Base-by-base conservation (phyloP, 2,888 invertebrate genomes). In the Crioceris asparagi region DNA sequence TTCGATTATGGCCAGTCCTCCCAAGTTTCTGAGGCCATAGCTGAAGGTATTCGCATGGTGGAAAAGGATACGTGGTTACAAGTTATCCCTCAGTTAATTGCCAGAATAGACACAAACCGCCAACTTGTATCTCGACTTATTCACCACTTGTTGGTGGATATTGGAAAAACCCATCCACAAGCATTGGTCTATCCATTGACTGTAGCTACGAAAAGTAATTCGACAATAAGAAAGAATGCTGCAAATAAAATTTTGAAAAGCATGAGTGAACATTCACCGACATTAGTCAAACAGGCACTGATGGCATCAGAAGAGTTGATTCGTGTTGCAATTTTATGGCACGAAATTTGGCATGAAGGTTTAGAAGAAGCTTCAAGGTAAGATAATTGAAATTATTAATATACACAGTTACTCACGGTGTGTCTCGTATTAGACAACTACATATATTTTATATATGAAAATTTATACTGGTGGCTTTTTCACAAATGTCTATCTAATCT, bases 51-150 rank as follows among this genome's bases (percentile, higher is more conserved):
- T 47, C 77, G 87, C 49, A 76, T 85, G 2, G 93, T 97, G 26
- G 92, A 94, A 58, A 91, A 98, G 43, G 93, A 96, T 56, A 97
- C 94, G 3, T 99, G 98, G 98, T 71, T 99, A 7, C 97, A 98
- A 73, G 96, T 99, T 0, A 96, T 99, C 49, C 98, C 98, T 0
- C 98, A 99, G 61, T 69, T 99, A 18, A 98, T 99, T 47, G 97
- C 98, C 1, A 75, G 98, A 35, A 96, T 99, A 43, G 98, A 99
- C 58, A 93, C 93, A 0, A 87, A 87, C 0, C 72, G 92, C 21
- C 79, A 82, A 35, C 66, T 91, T 36, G 94, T 97, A 1, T 86
- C 88, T 0, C 80, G 86, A 43, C 69, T 96, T 29, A 93, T 99
- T 42, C 90, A 93, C 59, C 84, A 92, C 54, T 69, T 98, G 14